phyloP scores from a whole-genome alignment of 2,888 invertebrate species.

The Eustalomyia histrio region DNA sequence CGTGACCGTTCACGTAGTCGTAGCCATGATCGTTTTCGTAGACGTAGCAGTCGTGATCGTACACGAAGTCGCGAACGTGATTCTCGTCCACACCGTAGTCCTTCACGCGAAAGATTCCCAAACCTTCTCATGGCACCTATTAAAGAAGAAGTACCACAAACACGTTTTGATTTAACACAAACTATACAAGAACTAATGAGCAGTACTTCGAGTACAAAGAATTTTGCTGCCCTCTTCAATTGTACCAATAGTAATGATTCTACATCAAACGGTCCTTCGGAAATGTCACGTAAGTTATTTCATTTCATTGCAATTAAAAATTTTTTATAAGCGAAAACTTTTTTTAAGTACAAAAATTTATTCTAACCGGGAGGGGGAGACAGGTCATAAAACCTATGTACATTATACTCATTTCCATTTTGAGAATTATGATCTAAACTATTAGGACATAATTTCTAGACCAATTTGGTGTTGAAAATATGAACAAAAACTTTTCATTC shows the following conservation, averaged over 20 bases:
- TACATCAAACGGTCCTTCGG: constrained; percentile 76
- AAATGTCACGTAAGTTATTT: constrained; percentile 73
- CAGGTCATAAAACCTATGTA: no score
- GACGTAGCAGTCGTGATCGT: constrained; percentile 79
- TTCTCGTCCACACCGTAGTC: constrained; percentile 77
- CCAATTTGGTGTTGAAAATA: no score
- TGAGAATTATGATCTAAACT: no score
- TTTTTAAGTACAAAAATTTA: no score
- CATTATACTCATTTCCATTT: no score
- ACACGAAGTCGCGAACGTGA: constrained; percentile 80
- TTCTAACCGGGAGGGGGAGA: no score
- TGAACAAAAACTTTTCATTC: no score
- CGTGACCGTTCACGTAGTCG: constrained; percentile 76
- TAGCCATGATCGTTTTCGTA: constrained; percentile 68
- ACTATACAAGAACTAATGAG: constrained; percentile 78
- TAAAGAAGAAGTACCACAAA: constrained; percentile 72
- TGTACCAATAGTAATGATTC: constrained; percentile 78
- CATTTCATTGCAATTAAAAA: no score
- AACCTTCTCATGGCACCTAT: constrained; percentile 70
- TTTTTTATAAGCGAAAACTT: no score
- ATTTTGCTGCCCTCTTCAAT: constrained; percentile 77
- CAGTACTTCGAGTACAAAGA: constrained; percentile 75
- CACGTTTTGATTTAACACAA: constrained; percentile 77
- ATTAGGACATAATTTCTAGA: no score
- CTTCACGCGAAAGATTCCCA: constrained; percentile 77